Evolutionary conservation across 2,797 vertebrate species (phyloP), one percentile per base, ranked within the genome.

Genomic region (Danionella dracula): DNA sequence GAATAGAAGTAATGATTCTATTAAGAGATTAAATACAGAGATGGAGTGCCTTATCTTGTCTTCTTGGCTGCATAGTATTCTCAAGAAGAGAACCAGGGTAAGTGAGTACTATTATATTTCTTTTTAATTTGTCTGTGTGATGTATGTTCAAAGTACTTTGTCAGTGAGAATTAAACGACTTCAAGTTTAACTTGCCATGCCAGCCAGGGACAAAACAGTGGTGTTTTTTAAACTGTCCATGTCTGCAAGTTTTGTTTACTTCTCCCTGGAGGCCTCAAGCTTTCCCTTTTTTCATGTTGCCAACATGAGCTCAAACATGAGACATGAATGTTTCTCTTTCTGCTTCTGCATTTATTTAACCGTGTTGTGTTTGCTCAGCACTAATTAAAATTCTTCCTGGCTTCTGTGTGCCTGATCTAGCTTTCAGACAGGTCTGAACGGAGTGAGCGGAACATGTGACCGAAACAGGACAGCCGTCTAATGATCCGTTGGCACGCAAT

Each of bases 401-500:
- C 78, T 79, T 69, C 73, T 68, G 77, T 70, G 63, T 60, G 71
- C 40, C 71, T 84, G 81, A 85, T 79, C 79, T 76, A 66, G 76
- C 78, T 79, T 76, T 79, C 42, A 76, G 58, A 71, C 73, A 58
- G 76, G 70, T 59, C 76, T 80, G 77, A 85, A 78, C 76, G 78
- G 63, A 74, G 75, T 76, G 70, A 74, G 53, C 72, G 62, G 68
- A 79, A 74, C 88, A 88, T 88, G 87, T 90, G 90, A 90, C 83
- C 78, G 79, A 72, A 82, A 78, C 81, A 86, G 74, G 77, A 82
- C 85, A 85, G 83, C 83, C 73, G 75, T 75, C 74, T 90, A 89
- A 90, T 87, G 82, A 88, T 54, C 20, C 44, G 75, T 40, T 86
- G 78, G 86, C 91, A 93, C 70, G 87, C 88, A 89, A 91, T 66